Percentiles rank a stretch among this genome's conserved stretches.
phyloP scores from a whole-genome alignment of 2,113 vertebrate genomes.

The Rhinoderma darwinii region DNA sequence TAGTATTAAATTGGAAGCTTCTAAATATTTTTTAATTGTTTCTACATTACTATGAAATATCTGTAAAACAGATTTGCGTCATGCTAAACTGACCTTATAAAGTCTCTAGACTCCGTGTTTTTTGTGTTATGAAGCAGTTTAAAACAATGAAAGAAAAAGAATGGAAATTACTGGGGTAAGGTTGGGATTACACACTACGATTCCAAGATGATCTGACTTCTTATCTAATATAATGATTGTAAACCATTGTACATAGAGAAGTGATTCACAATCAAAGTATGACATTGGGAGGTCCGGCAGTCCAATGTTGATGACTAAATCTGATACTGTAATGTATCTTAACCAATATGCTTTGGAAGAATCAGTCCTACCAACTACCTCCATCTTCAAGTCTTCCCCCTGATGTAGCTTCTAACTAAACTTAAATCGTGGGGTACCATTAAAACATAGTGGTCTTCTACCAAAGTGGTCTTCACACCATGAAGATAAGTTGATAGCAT shows the following conservation, averaged over 20 bases:
- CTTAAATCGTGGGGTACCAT: too few relatives aligned
- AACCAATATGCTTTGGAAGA: too few relatives aligned
- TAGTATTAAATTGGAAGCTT: slow-evolving; percentile 34
- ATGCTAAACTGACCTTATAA: slow-evolving; percentile 48
- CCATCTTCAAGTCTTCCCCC: too few relatives aligned
- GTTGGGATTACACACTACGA: background rate
- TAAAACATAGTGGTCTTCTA: too few relatives aligned
- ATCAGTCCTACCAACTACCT: too few relatives aligned
- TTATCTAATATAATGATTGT: background rate
- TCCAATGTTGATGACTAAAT: background rate
- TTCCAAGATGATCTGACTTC: too few relatives aligned
- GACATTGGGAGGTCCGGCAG: background rate
- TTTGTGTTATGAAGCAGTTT: background rate
- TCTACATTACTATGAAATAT: slow-evolving; percentile 45
- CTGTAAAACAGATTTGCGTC: slow-evolving; percentile 30
- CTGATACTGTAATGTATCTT: too few relatives aligned
- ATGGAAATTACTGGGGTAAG: too few relatives aligned
- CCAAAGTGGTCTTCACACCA: too few relatives aligned
- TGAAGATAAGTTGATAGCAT: too few relatives aligned
- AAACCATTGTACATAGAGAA: background rate
- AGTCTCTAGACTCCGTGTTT: slow-evolving; percentile 2
- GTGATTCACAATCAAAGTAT: background rate
- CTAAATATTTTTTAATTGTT: slow-evolving; percentile 50
- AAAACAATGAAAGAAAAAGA: too few relatives aligned
- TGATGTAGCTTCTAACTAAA: too few relatives aligned